phyloP scores from a whole-genome alignment of 2,113 vertebrate genomes.

The Ictalurus punctatus region DNA sequence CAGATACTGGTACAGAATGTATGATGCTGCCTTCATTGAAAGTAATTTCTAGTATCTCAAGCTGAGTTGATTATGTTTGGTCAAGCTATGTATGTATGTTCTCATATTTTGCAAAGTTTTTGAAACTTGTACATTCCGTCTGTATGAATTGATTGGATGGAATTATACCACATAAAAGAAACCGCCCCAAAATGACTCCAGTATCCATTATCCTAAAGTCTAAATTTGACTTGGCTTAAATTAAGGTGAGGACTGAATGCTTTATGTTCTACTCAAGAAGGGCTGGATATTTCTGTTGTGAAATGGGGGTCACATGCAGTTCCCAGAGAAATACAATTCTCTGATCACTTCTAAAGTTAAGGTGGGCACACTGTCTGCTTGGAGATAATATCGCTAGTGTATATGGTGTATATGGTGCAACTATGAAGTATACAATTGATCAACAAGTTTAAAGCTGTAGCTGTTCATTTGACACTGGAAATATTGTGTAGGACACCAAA shows the following conservation, averaged over 20 bases:
- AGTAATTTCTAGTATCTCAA: neutral
- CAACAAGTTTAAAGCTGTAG: neutral
- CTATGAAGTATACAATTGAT: neutral
- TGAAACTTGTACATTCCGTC: neutral
- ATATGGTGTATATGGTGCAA: neutral
- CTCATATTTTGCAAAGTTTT: neutral
- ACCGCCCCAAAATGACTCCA: neutral
- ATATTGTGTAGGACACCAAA: neutral
- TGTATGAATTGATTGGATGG: neutral
- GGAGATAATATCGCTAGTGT: constrained; percentile 16
- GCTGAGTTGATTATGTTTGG: neutral
- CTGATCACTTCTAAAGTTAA: constrained; percentile 3
- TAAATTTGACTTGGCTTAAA: neutral
- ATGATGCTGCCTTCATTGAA: neutral
- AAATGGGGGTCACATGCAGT: neutral
- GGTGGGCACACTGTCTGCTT: neutral
- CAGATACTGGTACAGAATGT: neutral
- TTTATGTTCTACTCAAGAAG: neutral
- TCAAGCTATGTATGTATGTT: neutral
- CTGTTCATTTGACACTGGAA: neutral
- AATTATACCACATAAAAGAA: neutral
- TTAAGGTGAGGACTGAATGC: neutral
- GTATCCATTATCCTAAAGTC: neutral
- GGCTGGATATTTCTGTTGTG: neutral
- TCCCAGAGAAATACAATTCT: neutral